phyloP scores from a whole-genome alignment of 1,140 invertebrate species.

The Scaptomyza pallida region DNA sequence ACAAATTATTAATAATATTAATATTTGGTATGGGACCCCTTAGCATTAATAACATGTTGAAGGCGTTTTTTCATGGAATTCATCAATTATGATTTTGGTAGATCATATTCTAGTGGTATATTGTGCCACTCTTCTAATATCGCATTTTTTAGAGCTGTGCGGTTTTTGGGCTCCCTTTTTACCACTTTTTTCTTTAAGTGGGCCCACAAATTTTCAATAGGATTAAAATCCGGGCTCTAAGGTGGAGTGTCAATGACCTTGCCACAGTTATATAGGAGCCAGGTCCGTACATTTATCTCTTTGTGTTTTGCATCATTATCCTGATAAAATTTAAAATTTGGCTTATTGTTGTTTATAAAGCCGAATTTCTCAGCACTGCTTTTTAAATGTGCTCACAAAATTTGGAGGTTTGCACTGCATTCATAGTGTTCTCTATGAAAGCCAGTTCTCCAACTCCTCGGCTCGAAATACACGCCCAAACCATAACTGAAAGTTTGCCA shows the following conservation, averaged over 20 bases:
- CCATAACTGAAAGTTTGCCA: neutral
- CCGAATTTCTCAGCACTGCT: neutral
- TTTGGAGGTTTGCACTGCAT: too few relatives aligned
- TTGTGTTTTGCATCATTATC: neutral
- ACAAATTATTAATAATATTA: too few relatives aligned
- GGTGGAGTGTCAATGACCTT: slow-evolving; percentile 27
- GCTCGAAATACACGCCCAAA: too few relatives aligned
- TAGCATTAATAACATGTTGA: too few relatives aligned
- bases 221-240: slow-evolving; percentile 12
- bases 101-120: too few relatives aligned
- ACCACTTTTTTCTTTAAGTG: slow-evolving; percentile 11
- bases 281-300: neutral
- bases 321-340: neutral
- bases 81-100: too few relatives aligned
- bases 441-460: neutral
- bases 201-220: slow-evolving; percentile 15
- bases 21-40: too few relatives aligned
- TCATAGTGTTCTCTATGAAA: neutral
- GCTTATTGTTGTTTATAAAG: neutral
- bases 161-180: neutral
- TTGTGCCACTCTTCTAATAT: too few relatives aligned
- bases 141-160: too few relatives aligned
- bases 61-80: too few relatives aligned
- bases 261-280: slow-evolving; percentile 13
- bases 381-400: neutral